These are phyloP conservation scores for Thunnus maccoyii DNA, from an alignment of 2,113 vertebrate species.

Conservation along the genomic window DNA sequence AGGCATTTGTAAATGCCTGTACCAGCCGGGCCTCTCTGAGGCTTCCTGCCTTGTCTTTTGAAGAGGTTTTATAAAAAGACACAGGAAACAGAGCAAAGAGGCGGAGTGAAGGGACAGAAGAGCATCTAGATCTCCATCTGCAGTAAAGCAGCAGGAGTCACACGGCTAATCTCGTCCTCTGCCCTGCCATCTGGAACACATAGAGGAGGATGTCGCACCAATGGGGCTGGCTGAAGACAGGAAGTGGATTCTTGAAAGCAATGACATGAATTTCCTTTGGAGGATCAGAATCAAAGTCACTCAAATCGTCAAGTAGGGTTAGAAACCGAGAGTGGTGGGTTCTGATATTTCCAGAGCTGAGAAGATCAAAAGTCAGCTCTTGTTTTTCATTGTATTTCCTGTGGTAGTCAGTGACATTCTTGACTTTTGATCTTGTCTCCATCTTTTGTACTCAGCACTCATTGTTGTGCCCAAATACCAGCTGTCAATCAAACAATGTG, in stretches of 20 bases:
- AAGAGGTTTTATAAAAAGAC: constrained; percentile 46
- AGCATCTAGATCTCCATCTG: constrained; percentile 49
- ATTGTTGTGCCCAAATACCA: not conserved
- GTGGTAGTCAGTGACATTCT: not conserved
- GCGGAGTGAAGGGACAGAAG: constrained; percentile 11
- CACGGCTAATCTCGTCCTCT: constrained; percentile 24
- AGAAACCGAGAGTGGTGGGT: not conserved
- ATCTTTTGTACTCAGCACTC: not conserved
- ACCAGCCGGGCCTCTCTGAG: not conserved
- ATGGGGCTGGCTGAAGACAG: constrained; percentile 30
- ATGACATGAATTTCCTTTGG: constrained; percentile 51
- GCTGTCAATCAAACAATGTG: constrained; percentile 5
- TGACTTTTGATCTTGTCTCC: not conserved
- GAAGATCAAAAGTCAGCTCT: not conserved
- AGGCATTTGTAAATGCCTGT: not conserved
- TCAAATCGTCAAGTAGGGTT: constrained; percentile 7
- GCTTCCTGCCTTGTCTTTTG: constrained; percentile 42
- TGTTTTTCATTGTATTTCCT: not conserved
- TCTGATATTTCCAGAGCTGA: not conserved
- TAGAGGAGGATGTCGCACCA: constrained; percentile 57
- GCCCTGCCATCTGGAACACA: constrained; percentile 66
- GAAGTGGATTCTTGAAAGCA: constrained; percentile 43
- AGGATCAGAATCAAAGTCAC: constrained; percentile 17
- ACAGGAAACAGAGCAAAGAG: constrained; percentile 52
- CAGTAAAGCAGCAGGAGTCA: constrained; percentile 60